Evolutionary conservation across 2,113 vertebrate species (phyloP), one percentile per base, ranked within the genome.

Genomic region (Eulemur rufifrons): DNA sequence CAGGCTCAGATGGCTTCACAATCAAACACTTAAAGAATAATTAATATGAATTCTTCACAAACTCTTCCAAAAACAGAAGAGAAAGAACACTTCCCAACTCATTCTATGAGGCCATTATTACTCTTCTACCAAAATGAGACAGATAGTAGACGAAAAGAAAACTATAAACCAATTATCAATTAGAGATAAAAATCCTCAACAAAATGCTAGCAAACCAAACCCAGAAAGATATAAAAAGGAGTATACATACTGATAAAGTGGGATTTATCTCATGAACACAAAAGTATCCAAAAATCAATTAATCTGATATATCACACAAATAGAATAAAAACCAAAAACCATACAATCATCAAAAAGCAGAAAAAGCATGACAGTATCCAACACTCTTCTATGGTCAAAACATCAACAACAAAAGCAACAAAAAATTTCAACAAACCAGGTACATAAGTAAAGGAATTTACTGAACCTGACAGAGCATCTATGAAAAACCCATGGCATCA

Each of bases 161-260:
- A 89, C 7, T 87, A 64, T 20, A 89, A 18, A 45, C 25, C 8
- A 76, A 32, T 56, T 56, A 91, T 74, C 61, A 89, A 52, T 54
- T 77, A 96, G 56, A 89, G 32, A n/a, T 3, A 56, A 90, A 95
- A 95, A 45, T 73, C 64, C 82, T 94, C 42, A 86, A 69, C 61
- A 93, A 93, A 96, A 93, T 80, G 27, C 21, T 76, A 78, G 61
- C 47, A 95, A 80, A 71, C 17, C 34, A 80, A 93, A 54, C 66
- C 21, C 59, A 66, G 71, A 86, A 93, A 54, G 37, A 90, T 45
- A 52, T 56, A 91, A 84, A 81, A 56, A 94, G 32, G 39, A 69
- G 42, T 93, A 89, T 23, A 71, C 2, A 92, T 73, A 52, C 6
- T 21, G 69, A 91, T 15, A 27, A 52, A 68, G 20, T 74, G 20